Evolutionary conservation across 1,140 invertebrate genomes (phyloP), one percentile per base, ranked within the genome.

Genomic region (Drosophila tristis): DNA sequence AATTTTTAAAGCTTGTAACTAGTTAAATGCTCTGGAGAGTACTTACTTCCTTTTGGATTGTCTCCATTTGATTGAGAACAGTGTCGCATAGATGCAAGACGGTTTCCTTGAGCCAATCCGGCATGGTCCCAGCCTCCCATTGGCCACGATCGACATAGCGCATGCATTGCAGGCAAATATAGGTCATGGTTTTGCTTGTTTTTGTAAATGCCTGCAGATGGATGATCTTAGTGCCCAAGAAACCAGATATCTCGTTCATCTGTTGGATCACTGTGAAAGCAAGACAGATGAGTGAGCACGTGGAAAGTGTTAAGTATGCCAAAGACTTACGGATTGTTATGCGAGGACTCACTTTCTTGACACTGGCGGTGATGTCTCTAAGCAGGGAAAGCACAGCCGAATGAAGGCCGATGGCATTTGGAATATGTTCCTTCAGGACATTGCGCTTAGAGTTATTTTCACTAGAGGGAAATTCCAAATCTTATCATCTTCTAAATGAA

Each of bases 181-280:
- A 48, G 8, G 66, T 73, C 26, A 87, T 57, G 0, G 58, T 65
- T 42, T 82, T 63, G 45, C 79, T 73, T n/a, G 78, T 82, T 31
- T 63, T 61, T 0, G 79, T 39, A 43, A 67, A 61, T 8, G 47
- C 31, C 8, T 67, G 49, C 13, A 68, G 9, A 16, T 89, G 23
- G 4, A 29, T 48, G 4, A 55, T 39, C 1, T 47, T 51, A 20
- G 11, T 7, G 23, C 65, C 43, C 5, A 81, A 48, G 11, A 50
- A 60, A 9, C 64, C 70, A 0, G 61, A 48, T 23, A 81, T 72
- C 3, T 44, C 55, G 3, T 45, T 51, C 53, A 86, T 35, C 15
- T 68, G 63, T 4, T 74, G 49, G 2, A 87, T 48, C 25, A 87
- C 82, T 86, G 9, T 15, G 53, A 57, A 13, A 35, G 8, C 5